phyloP scores from a whole-genome alignment of 1,140 invertebrate genomes.

The Hestina assimilis region DNA sequence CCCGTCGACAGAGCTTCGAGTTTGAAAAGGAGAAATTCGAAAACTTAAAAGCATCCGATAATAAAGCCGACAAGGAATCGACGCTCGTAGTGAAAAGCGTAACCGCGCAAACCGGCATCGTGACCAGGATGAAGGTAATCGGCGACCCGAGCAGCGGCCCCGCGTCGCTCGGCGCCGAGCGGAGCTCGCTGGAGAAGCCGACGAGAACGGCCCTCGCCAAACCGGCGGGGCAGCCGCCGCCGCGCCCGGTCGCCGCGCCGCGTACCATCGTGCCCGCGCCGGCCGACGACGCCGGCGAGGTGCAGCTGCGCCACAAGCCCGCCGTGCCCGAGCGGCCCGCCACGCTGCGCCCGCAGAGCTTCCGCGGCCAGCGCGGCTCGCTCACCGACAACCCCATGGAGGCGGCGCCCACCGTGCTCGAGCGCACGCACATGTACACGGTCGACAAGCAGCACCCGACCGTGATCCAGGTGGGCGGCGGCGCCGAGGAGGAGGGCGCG shows the following conservation, averaged over 20 bases:
- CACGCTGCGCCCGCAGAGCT: constrained; percentile 81
- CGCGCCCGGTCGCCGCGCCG: constrained; percentile 78
- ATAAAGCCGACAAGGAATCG: constrained; percentile 36
- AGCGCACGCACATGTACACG: constrained; percentile 83
- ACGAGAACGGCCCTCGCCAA: constrained; percentile 31
- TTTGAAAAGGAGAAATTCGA: constrained; percentile 66
- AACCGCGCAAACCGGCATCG: constrained; percentile 55
- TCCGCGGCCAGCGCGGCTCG: constrained; percentile 61
- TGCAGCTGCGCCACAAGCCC: constrained; percentile 80
- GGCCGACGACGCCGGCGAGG: constrained; percentile 40
- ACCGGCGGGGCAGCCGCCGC: constrained; percentile 45
- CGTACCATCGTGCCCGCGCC: constrained; percentile 68
- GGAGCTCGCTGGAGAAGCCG: constrained; percentile 17
- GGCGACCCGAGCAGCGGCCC: constrained; percentile 46
- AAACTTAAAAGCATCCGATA: constrained; percentile 34
- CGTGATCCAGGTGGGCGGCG: constrained; percentile 79
- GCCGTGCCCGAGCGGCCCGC: constrained; percentile 85
- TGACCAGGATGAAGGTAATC: constrained; percentile 55
- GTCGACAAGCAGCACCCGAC: constrained; percentile 85
- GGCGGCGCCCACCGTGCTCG: constrained; percentile 75
- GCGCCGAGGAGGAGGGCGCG: constrained; percentile 37
- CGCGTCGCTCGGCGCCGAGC: constrained; percentile 40
- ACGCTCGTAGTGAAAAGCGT: constrained; percentile 58
- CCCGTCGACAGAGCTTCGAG: constrained; percentile 69
- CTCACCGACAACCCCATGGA: constrained; percentile 46